Evolutionary conservation across 2,113 vertebrate species (phyloP).

Genomic region (Siphamia tubifer): DNA sequence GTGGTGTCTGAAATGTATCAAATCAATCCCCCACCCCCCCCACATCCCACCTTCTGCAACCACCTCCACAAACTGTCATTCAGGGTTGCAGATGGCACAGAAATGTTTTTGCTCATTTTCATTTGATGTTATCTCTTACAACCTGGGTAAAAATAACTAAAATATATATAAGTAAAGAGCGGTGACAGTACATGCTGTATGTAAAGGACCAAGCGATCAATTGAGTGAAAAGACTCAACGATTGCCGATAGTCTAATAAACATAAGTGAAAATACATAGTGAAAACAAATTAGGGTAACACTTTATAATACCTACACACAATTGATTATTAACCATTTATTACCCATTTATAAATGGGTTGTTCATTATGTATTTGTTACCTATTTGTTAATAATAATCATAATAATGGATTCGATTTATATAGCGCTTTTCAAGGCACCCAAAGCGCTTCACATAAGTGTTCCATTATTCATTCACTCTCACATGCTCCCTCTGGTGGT

Average conservation of each 20-base stretch:
- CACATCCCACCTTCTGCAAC: slow-evolving; percentile 16
- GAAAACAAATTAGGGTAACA: slow-evolving; percentile 7
- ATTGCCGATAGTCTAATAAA: slow-evolving; percentile 1
- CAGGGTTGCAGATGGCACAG: not conserved
- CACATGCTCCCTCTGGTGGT: too few species aligned
- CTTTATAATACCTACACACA: too few species aligned
- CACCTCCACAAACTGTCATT: slow-evolving; percentile 5
- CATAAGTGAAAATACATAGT: slow-evolving; percentile 7
- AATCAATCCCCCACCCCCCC: slow-evolving; percentile 45
- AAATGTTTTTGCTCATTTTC: slow-evolving; percentile 15
- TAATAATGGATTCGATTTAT: too few species aligned
- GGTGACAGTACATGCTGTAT: slow-evolving; percentile 17
- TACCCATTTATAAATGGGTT: too few species aligned
- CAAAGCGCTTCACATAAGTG: too few species aligned
- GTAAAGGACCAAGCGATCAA: slow-evolving; percentile 4
- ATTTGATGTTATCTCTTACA: slow-evolving; percentile 16
- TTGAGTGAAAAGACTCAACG: not conserved
- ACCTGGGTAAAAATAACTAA: not conserved
- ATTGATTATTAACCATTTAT: too few species aligned
- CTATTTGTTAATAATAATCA: too few species aligned
- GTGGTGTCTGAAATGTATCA: slow-evolving; percentile 32
- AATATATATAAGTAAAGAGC: not conserved
- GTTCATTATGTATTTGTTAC: too few species aligned
- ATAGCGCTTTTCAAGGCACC: too few species aligned
- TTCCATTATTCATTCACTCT: too few species aligned